Base-by-base conservation (phyloP, 2,888 invertebrate species). In the Dromius quadrimaculatus region DNA sequence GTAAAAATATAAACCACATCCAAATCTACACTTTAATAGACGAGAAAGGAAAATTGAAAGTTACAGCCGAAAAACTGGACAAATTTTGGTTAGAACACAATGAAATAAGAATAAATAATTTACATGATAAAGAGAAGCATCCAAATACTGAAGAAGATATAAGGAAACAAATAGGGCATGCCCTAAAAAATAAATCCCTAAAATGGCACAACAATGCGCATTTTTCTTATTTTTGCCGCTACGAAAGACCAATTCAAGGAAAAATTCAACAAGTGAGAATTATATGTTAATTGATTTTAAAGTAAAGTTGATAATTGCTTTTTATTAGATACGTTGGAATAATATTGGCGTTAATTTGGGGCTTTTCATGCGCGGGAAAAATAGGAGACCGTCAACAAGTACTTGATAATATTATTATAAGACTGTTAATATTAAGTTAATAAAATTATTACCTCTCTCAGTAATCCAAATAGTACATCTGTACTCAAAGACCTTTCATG, bases 401-500 rank as follows among this genome's bases (percentile, higher is more conserved):
- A 65, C 19, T 36, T 65, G 36, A 47, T 43, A 5, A 6, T 45
- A 11, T 54, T 28, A 13, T 11, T 28, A 28, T 28, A 54, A 54
- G 54, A 54, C 54, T 64, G 11, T 22, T 61, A 54, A 15, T 43
- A 54, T 28, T 54, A 17, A 19, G 15, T 6, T 15, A 43, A 17
- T 17, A 9, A 20, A 20, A 50, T 4, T 23, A 36, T 20, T 77
- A 95, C 95, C 88, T 97, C 96, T 80, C 97, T 85, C 8, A 98
- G 85, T 74, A 98, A 83, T 5, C 99, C 99, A 81, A 99, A 99
- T 38, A 99, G 87, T 63, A 99, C 98, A 81, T 99, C 99, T 0
- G 99, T 99, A 72, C 95, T 98, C 2, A 99, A 87, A 0, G 98
- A 98, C 1, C 99, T 85, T 83, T 99, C 99, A 84, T 99, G 99